Percentiles rank a stretch among this genome's conserved stretches.
phyloP scores from a whole-genome alignment of 2,888 invertebrate genomes.

The Ypsolopha scabrella region DNA sequence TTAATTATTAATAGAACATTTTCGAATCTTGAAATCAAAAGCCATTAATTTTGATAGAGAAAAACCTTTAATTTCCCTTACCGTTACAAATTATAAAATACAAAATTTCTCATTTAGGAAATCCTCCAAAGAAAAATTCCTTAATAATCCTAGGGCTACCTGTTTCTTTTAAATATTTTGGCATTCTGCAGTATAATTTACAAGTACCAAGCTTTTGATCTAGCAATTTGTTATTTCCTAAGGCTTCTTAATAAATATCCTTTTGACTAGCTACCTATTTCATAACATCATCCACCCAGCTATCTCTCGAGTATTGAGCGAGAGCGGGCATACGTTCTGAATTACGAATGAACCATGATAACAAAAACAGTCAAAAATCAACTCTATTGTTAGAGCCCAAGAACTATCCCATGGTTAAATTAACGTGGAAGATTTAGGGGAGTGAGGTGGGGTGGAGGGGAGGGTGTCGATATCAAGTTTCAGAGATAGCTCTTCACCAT shows the following conservation, averaged over 20 bases:
- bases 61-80: no score
- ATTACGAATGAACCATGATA: slow-evolving; percentile 12
- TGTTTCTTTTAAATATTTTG: background rate
- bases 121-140: no score
- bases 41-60: no score
- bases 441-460: background rate
- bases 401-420: no score
- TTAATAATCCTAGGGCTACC: no score
- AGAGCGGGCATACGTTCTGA: slow-evolving; percentile 38
- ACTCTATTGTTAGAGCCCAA: no score
- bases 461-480: slow-evolving; percentile 32
- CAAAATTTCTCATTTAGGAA: no score
- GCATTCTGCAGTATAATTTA: background rate
- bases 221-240: background rate
- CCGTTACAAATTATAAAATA: no score
- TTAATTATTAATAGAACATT: no score
- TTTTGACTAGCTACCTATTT: background rate
- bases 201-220: background rate
- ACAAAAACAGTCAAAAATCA: no score
- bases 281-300: slow-evolving; percentile 19
- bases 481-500: slow-evolving; percentile 10
- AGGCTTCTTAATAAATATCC: background rate
- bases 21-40: background rate
- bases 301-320: slow-evolving; percentile 33
- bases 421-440: no score